A percentile compares a stretch with the other conserved stretches of the same genome.
Evolutionary conservation across 2,888 invertebrate species (phyloP).

Genomic region (Mythimna impura): DNA sequence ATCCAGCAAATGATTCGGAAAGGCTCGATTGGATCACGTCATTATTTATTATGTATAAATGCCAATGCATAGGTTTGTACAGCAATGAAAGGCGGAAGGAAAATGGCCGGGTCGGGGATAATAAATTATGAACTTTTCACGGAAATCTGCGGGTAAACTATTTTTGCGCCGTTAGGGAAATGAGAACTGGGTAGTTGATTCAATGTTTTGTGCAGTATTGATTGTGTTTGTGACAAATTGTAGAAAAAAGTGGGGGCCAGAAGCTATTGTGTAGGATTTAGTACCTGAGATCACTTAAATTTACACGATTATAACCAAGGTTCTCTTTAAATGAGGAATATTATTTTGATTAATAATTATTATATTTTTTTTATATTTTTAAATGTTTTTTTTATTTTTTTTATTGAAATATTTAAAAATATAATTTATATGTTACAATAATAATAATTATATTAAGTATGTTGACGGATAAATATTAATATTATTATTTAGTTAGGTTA

Average conservation of each 20-base stretch:
- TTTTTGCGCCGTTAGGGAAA: constrained; percentile 40
- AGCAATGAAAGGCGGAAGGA: constrained; percentile 34
- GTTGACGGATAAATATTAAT: no score
- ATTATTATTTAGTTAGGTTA: no score
- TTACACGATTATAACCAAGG: no score
- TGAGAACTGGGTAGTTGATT: constrained; percentile 1
- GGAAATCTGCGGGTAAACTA: constrained; percentile 47
- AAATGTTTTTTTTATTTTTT: no score
- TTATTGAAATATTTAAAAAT: no score
- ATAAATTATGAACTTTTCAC: constrained; percentile 50
- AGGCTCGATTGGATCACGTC: constrained; percentile 71
- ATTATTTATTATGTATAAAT: constrained; percentile 61
- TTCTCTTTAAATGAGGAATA: no score
- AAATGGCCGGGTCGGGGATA: constrained; percentile 41
- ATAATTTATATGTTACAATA: no score
- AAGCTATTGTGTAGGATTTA: no score
- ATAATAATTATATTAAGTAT: no score
- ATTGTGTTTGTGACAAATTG: neutral
- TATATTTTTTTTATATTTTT: no score
- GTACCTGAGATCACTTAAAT: no score
- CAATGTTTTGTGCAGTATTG: neutral
- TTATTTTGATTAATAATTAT: no score
- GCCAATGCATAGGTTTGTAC: constrained; percentile 50
- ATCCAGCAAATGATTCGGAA: constrained; percentile 78
- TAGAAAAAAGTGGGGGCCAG: neutral